Evolutionary conservation across 2,888 invertebrate species (phyloP), one percentile per base, ranked within the genome.

Genomic region (Himalopsyche tibetana): DNA sequence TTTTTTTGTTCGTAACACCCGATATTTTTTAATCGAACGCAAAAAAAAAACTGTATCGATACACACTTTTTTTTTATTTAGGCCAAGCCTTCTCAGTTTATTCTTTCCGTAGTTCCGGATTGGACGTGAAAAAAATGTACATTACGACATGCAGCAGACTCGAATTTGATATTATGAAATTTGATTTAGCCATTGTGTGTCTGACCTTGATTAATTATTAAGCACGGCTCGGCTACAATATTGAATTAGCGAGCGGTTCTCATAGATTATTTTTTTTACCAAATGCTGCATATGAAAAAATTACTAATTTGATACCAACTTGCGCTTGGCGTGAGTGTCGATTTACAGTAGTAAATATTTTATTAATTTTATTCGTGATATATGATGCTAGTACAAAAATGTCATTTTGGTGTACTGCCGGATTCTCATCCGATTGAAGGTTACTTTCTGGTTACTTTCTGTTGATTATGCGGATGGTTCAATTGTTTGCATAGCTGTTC

Each of bases 121-220:
- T 63, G 2, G 12, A 19, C 19, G 4, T 19, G 8, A 63, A 63
- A 63, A 63, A 63, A 63, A 19, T 15, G 19, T 4, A 19, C 15
- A 63, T 51, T 51, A 51, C 51, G 51, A 51, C 15, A 51, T 51
- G 51, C 51, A 15, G 51, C 15, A 15, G 15, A 5, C 51, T 51
- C 19, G 19, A 63, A 63, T 63, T 63, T 63, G 63, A 63, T 63
- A 63, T 63, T 63, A 28, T 63, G 63, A 63, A 63, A 63, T 63
- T 63, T 19, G 63, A 63, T 19, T 63, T 63, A 6, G 63, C 9
- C 63, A 6, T 63, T 63, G 63, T 63, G 9, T 28, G 63, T 63
- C 63, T 63, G 63, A 15, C 63, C 63, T 63, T 63, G 63, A 63
- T 19, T 8, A 19, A 63, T 51, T 9, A 45, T 11, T 5, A 45